phyloP scores from a whole-genome alignment of 2,888 invertebrate genomes.

The Sycophila texana region DNA sequence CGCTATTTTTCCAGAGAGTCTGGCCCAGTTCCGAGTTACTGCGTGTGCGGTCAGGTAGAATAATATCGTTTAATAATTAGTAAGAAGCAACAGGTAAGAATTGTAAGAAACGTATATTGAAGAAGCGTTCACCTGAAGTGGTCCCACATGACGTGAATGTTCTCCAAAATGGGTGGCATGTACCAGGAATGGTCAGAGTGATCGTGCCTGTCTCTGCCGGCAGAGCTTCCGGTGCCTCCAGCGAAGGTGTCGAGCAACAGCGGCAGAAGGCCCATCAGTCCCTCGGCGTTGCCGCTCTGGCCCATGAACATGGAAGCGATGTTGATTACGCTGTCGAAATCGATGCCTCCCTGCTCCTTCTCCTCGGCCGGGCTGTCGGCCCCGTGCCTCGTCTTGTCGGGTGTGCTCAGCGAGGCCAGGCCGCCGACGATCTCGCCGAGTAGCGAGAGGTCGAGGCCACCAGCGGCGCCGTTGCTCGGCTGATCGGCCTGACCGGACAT shows the following conservation, averaged over 20 bases:
- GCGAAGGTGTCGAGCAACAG: constrained; percentile 82
- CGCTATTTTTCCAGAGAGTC: constrained; percentile 84
- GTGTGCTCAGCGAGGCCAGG: constrained; percentile 18
- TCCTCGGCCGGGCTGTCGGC: neutral
- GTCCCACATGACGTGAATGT: constrained; percentile 86
- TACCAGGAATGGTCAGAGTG: constrained; percentile 82
- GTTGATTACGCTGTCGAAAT: constrained; percentile 67
- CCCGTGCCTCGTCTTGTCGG: constrained; percentile 8
- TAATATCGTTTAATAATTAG: neutral
- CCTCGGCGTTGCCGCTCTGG: constrained; percentile 74
- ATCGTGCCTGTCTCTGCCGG: constrained; percentile 79
- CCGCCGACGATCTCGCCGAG: constrained; percentile 59
- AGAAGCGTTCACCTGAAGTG: constrained; percentile 77
- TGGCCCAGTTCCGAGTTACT: constrained; percentile 87
- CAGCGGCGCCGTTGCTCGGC: constrained; percentile 49
- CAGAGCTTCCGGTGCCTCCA: constrained; percentile 80
- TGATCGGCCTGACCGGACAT: constrained; percentile 60
- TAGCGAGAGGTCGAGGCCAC: constrained; percentile 65
- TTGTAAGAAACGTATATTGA: too few species aligned
- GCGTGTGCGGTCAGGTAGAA: neutral
- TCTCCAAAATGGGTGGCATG: constrained; percentile 83
- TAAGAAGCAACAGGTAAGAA: neutral
- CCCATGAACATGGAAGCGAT: constrained; percentile 70
- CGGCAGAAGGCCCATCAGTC: constrained; percentile 81
- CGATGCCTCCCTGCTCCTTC: constrained; percentile 57